Conservation (phyloP, 2,113 vertebrate genomes). For the Leuciscus idus region DNA sequence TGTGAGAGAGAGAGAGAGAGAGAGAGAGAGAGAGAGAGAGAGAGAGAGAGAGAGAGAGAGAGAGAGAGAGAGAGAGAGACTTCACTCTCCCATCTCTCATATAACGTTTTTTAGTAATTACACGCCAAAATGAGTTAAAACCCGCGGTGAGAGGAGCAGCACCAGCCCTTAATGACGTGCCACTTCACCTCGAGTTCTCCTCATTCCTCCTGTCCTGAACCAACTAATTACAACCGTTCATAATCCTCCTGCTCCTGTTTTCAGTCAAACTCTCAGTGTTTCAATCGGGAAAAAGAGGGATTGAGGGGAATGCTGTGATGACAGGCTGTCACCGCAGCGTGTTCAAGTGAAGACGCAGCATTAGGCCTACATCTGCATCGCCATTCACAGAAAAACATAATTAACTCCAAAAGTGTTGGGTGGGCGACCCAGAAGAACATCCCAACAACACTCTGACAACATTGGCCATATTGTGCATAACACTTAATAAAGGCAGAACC, state of each 20-base stretch:
- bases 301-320: too few relatives aligned
- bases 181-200: slow-evolving; percentile 74
- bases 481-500: not conserved
- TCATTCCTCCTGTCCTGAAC: slow-evolving; percentile 63
- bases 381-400: not conserved
- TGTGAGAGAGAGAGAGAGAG: too few relatives aligned
- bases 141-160: slow-evolving; percentile 62
- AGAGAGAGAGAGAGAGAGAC: slow-evolving; percentile 8
- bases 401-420: not conserved
- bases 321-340: too few relatives aligned
- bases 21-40: too few relatives aligned
- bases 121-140: slow-evolving; percentile 79
- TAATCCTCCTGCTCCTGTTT: slow-evolving; percentile 64
- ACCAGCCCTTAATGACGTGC: slow-evolving; percentile 70
- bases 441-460: not conserved
- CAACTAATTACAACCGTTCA: slow-evolving; percentile 74
- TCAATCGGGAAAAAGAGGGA: not conserved
- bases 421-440: not conserved
- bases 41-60: too few relatives aligned
- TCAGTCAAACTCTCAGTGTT: slow-evolving; percentile 56
- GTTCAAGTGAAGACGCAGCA: too few relatives aligned
- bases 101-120: slow-evolving; percentile 79
- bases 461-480: not conserved
- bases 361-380: too few relatives aligned
- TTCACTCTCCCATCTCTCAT: slow-evolving; percentile 73